These are phyloP conservation scores for Exaiptasia diaphana DNA, from an alignment of 64 coral and sea anemone species.

Conservation along the genomic window DNA sequence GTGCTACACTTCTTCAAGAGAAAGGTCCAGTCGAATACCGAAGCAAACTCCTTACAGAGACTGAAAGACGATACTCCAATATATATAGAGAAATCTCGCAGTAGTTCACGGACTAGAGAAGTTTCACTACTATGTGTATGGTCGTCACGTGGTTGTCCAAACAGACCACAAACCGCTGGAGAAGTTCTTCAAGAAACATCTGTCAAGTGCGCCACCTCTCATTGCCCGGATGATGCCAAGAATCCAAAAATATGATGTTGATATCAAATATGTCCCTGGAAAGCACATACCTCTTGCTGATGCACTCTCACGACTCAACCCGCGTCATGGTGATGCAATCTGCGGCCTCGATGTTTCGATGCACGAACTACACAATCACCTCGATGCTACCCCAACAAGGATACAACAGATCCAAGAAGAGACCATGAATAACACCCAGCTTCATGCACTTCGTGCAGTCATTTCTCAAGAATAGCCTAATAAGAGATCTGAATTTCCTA, in stretches of 20 bases:
- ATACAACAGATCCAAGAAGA: constrained; percentile 10
- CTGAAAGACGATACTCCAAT: not conserved
- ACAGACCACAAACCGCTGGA: constrained; percentile 31
- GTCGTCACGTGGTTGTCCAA: not conserved
- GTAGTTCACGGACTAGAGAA: not conserved
- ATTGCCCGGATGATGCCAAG: constrained; percentile 36
- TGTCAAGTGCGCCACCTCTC: not conserved
- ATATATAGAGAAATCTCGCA: constrained; percentile 1
- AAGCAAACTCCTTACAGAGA: not conserved
- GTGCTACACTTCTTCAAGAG: constrained; percentile 30
- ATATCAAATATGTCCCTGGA: constrained; percentile 23
- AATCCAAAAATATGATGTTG: constrained; percentile 41
- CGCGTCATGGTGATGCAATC: not conserved
- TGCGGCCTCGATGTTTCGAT: not conserved
- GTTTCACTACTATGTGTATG: not conserved
- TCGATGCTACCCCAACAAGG: constrained; percentile 22
- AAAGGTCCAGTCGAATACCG: not conserved
- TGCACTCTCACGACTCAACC: constrained; percentile 24
- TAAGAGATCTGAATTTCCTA: not conserved
- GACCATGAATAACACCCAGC: not conserved
- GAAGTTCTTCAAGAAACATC: constrained; percentile 2
- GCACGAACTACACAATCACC: constrained; percentile 2
- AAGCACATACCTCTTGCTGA: constrained; percentile 21
- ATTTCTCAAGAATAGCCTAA: constrained; percentile 23
- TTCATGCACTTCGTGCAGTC: not conserved